Evolutionary conservation across 2,113 vertebrate species (phyloP).

Genomic region (Psophia crepitans): DNA sequence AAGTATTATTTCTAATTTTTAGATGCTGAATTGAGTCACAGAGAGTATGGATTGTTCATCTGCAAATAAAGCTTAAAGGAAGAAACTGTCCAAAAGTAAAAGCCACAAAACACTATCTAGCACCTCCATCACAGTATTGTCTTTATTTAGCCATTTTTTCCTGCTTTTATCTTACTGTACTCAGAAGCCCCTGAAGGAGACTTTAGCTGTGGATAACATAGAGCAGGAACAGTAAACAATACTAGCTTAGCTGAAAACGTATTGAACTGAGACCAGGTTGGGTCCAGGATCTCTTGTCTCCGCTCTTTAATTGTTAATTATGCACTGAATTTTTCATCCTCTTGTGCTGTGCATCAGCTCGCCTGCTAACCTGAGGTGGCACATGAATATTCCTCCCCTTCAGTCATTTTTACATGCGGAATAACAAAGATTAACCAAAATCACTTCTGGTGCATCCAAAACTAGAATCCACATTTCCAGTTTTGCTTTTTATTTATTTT

Average conservation of each 20-base stretch:
- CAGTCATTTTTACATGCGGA: neutral
- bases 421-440: neutral
- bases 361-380: neutral
- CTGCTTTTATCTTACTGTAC: neutral
- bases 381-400: neutral
- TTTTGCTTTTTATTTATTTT: neutral
- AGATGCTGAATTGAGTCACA: neutral
- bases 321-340: neutral
- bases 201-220: neutral
- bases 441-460: neutral
- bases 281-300: neutral
- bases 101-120: neutral
- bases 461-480: neutral
- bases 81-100: neutral
- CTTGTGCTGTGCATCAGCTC: neutral
- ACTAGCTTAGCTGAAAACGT: neutral
- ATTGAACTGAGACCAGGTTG: neutral
- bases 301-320: neutral
- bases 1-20: neutral
- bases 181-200: neutral
- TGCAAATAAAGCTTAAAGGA: neutral
- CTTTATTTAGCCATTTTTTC: neutral
- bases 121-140: neutral
- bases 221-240: neutral
- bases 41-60: neutral